phyloP scores from a whole-genome alignment of 2,797 vertebrate genomes.

The Notolabrus celidotus region DNA sequence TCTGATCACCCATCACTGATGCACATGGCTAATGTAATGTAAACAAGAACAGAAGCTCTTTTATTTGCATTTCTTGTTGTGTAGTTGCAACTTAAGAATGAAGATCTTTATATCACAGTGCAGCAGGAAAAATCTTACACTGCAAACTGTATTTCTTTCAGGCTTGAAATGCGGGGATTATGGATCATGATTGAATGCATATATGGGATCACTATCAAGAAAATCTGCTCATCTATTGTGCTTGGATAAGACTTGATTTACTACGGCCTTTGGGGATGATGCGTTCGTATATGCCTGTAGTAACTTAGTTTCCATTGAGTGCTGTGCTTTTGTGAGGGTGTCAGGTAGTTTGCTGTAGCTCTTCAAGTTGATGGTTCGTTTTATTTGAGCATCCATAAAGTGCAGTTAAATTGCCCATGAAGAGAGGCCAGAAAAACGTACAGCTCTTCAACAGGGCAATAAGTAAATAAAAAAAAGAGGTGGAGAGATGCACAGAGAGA shows the following conservation, averaged over 20 bases:
- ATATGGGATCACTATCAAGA: neutral
- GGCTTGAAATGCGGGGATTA: neutral
- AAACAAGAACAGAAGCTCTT: neutral
- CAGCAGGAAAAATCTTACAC: neutral
- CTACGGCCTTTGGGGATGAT: neutral
- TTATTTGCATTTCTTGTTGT: neutral
- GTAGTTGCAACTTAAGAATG: neutral
- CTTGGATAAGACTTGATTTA: slow-evolving; percentile 19
- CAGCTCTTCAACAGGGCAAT: slow-evolving; percentile 20
- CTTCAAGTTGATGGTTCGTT: slow-evolving; percentile 51
- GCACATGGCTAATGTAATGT: too few relatives aligned
- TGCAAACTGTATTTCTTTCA: neutral
- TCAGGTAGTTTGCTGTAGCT: slow-evolving; percentile 45
- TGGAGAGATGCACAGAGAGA: slow-evolving; percentile 5
- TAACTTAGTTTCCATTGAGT: slow-evolving; percentile 29
- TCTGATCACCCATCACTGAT: too few relatives aligned
- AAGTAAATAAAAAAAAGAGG: slow-evolving; percentile 36
- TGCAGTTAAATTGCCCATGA: slow-evolving; percentile 52
- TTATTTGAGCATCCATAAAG: slow-evolving; percentile 54
- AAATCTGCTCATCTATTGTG: neutral
- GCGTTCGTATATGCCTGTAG: slow-evolving; percentile 4
- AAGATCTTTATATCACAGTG: neutral
- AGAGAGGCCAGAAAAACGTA: slow-evolving; percentile 37
- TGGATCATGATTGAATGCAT: neutral
- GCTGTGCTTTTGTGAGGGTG: slow-evolving; percentile 26